phyloP scores from a whole-genome alignment of 2,888 invertebrate genomes.

The Nephrocerus scutellatus region DNA sequence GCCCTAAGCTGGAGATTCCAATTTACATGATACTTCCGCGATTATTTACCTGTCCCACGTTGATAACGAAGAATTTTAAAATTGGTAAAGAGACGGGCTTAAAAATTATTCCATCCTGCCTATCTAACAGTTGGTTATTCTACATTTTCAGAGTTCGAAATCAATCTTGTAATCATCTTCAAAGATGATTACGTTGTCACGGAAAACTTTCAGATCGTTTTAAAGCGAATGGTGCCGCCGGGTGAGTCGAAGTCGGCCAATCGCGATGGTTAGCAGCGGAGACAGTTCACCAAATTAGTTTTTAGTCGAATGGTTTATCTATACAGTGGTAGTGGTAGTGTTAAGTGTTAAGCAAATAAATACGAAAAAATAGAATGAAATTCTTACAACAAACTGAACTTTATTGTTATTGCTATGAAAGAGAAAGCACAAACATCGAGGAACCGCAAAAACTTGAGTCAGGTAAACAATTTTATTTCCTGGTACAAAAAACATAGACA shows the following conservation, averaged over 20 bases:
- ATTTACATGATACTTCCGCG: conserved; percentile 94
- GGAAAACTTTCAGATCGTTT: conserved; percentile 71
- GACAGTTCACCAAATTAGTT: neutral
- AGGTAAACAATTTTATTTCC: too few relatives aligned
- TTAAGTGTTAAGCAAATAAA: too few relatives aligned
- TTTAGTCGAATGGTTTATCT: too few relatives aligned
- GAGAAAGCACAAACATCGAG: too few relatives aligned
- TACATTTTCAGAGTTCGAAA: conserved; percentile 78
- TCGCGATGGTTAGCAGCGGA: conserved; percentile 22
- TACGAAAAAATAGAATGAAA: too few relatives aligned
- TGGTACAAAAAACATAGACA: too few relatives aligned
- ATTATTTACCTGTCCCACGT: conserved; percentile 89
- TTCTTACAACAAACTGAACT: too few relatives aligned
- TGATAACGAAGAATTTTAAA: conserved; percentile 86
- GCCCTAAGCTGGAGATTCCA: conserved; percentile 73
- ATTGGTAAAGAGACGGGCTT: conserved; percentile 75
- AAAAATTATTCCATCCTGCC: conserved; percentile 17
- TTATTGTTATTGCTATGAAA: too few relatives aligned
- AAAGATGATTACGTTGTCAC: conserved; percentile 89
- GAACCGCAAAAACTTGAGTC: too few relatives aligned
- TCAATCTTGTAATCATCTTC: conserved; percentile 87
- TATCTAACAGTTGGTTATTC: too few relatives aligned
- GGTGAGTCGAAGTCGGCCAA: conserved; percentile 24
- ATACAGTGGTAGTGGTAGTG: too few relatives aligned
- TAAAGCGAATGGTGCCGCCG: conserved; percentile 32